Base-by-base conservation (phyloP, 2,888 invertebrate species). In the Cryptus viduatorius region DNA sequence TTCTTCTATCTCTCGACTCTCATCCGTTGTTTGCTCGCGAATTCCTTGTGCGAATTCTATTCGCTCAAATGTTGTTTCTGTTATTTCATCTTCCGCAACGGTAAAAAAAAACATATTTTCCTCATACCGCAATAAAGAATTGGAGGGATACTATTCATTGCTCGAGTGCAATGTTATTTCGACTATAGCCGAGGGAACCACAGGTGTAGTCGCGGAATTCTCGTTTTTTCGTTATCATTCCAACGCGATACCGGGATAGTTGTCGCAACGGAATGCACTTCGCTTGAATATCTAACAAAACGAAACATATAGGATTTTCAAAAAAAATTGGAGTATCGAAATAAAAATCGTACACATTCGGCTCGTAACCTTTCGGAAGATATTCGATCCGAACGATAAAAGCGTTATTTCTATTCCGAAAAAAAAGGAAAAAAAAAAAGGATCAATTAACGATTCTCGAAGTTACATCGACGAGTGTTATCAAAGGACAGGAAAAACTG, bases 51-150 rank as follows among this genome's bases (percentile, higher is more conserved):
- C 48, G n/a, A 48, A 48, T 48, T 48, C 48, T 12, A 48, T 12
- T n/a, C 48, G 48, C 69, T 69, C 31, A 10, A 61, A 37, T 16
- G 64, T 64, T 42, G 7, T 42, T 42, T 64, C n/a, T 64, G 14
- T 3, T 37, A 3, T 37, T 12, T 8, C 37, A 8, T 37, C 37
- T 37, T 12, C 1, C 12, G n/a, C n/a, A 12, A 12, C 48, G 12
- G 48, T 48, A 12, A 12, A 48, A 48, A 48, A 7, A n/a, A 46
- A 46, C 7, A 12, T 48, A 48, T 48, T 48, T 48, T 12, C n/a
- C 3, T 48, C 48, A 12, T 48, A 48, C 12, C 48, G 48, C 37
- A 37, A 37, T 48, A 48, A 10, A 12, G n/a, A 14, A 48, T 10
- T 48, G 14, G 48, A 12, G 12, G 4, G 12, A 48, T 48, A 12